Percentiles rank a stretch among this genome's conserved stretches.
Evolutionary conservation across 2,113 vertebrate species (phyloP).

Genomic region (Dunckerocampus dactyliophorus): DNA sequence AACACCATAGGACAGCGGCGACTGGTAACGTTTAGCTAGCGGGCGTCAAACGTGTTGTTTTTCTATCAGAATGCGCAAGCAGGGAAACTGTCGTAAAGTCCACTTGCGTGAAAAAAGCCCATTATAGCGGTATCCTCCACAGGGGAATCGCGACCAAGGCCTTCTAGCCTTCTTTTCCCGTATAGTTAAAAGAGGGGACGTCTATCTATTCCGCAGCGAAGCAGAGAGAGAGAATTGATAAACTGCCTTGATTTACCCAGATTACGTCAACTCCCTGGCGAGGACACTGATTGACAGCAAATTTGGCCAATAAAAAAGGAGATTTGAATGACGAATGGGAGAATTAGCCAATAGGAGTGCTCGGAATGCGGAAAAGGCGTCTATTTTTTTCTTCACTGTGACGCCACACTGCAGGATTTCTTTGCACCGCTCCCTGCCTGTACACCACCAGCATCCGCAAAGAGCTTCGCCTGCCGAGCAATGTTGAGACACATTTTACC

Average conservation of each 20-base stretch:
- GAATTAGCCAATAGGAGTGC: slow-evolving; percentile 45
- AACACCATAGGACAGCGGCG: slow-evolving; percentile 51
- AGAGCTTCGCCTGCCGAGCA: slow-evolving; percentile 53
- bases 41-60: slow-evolving; percentile 47
- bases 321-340: slow-evolving; percentile 11
- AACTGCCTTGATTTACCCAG: slow-evolving; percentile 70
- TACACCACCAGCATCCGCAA: slow-evolving; percentile 32
- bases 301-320: slow-evolving; percentile 43
- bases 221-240: slow-evolving; percentile 60
- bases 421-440: slow-evolving; percentile 51
- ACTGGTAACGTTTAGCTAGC: slow-evolving; percentile 47
- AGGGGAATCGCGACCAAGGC: slow-evolving; percentile 16
- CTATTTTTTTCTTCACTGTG: slow-evolving; percentile 43
- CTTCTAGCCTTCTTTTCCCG: slow-evolving; percentile 32
- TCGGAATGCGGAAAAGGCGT: background rate
- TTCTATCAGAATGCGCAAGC: slow-evolving; percentile 59
- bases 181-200: slow-evolving; percentile 33
- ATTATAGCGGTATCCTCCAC: slow-evolving; percentile 64
- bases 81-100: slow-evolving; percentile 49
- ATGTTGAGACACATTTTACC: too few species aligned
- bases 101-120: slow-evolving; percentile 61
- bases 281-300: slow-evolving; percentile 39
- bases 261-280: slow-evolving; percentile 76
- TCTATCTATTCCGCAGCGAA: slow-evolving; percentile 34
- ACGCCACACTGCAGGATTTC: slow-evolving; percentile 80